Conservation (phyloP, 2,888 invertebrate species). For the Drosophila borealis region DNA sequence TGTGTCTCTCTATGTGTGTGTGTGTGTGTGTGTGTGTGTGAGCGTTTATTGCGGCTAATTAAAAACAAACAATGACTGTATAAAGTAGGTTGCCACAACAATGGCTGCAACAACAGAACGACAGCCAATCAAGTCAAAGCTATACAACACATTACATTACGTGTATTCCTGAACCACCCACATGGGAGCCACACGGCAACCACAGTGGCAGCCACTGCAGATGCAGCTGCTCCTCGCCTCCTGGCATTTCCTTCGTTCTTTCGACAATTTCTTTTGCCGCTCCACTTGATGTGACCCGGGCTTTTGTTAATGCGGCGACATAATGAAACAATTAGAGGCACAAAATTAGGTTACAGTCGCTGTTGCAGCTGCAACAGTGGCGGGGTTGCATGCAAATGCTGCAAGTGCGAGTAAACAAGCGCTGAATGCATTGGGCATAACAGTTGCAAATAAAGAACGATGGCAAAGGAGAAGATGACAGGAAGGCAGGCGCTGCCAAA, state of each 20-base stretch:
- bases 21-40: constrained; percentile 37
- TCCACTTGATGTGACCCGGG: constrained; percentile 42
- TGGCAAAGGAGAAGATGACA: constrained; percentile 49
- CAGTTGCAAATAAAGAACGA: constrained; percentile 45
- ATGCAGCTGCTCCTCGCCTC: constrained; percentile 10
- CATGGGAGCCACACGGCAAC: constrained; percentile 6
- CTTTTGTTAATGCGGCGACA: constrained; percentile 75
- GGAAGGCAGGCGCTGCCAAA: constrained; percentile 33
- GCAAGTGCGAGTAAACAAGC: constrained; percentile 66
- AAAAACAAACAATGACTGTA: constrained; percentile 80
- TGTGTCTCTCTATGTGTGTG: constrained; percentile 22
- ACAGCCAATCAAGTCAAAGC: constrained; percentile 69
- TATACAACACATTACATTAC: constrained; percentile 28
- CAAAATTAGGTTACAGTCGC: constrained; percentile 80
- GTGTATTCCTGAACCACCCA: constrained; percentile 11
- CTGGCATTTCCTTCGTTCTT: constrained; percentile 59
- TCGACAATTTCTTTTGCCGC: constrained; percentile 58
- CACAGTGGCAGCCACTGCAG: neutral
- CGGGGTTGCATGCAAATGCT: constrained; percentile 64
- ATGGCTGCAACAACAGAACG: constrained; percentile 56
- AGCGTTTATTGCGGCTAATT: constrained; percentile 80
- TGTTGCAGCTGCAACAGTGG: constrained; percentile 49
- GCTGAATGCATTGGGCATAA: constrained; percentile 45
- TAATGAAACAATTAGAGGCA: constrained; percentile 82
- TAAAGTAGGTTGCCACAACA: constrained; percentile 74